phyloP scores from a whole-genome alignment of 2,888 invertebrate genomes.

The Frankliniella intonsa region DNA sequence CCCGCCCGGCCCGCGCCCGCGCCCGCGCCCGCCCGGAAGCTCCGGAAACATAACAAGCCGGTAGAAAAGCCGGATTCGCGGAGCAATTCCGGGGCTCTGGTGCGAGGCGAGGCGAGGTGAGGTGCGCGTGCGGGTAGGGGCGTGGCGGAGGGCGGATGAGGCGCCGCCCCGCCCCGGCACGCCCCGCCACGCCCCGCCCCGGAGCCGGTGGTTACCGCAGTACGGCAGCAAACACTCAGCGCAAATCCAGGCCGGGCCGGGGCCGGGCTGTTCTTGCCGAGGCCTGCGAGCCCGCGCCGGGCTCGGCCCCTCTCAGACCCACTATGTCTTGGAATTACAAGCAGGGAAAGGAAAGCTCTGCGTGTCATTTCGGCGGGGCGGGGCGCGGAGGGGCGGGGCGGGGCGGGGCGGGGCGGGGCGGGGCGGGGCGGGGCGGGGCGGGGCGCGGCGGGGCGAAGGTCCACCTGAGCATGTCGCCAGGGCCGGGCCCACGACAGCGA shows the following conservation, averaged over 20 bases:
- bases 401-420: too few relatives aligned
- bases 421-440: too few relatives aligned
- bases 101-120: not conserved
- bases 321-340: not conserved
- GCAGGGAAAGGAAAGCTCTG: not conserved
- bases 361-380: not conserved
- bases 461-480: too few relatives aligned
- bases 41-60: constrained; percentile 5
- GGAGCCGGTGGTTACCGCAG: not conserved
- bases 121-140: not conserved
- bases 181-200: not conserved
- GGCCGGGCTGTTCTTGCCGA: not conserved
- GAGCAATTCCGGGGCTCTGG: constrained; percentile 6
- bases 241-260: not conserved
- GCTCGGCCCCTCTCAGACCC: not conserved
- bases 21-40: not conserved
- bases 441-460: too few relatives aligned
- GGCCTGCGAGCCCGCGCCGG: not conserved
- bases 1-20: not conserved
- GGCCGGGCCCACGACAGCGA: too few relatives aligned
- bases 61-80: constrained; percentile 22
- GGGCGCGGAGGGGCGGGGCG: too few relatives aligned
- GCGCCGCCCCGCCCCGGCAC: too few relatives aligned
- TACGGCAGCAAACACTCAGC: constrained; percentile 20
- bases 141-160: not conserved